Conservation (phyloP, 1,140 invertebrate genomes). For the Drosophila equinoxialis region DNA sequence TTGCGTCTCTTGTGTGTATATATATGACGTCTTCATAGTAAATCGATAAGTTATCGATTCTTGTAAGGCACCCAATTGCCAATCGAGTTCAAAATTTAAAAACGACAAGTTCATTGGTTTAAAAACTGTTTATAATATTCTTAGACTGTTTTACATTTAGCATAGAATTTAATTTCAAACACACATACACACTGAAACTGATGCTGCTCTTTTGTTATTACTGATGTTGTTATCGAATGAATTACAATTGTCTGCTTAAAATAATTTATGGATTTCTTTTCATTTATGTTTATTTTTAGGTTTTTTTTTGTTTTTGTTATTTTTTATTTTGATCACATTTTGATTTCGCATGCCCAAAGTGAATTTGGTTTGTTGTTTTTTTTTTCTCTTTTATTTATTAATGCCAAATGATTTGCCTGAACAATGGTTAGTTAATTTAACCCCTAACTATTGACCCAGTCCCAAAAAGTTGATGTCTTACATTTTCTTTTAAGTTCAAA, state of each 20-base stretch:
- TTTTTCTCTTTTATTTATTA: conserved; percentile 5
- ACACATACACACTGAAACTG: conserved; percentile 77
- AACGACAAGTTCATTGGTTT: conserved; percentile 47
- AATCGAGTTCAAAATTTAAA: conserved; percentile 16
- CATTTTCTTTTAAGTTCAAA: conserved; percentile 47
- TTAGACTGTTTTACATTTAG: conserved; percentile 76
- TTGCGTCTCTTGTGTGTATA: background rate
- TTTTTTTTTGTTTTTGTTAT: conserved; percentile 15
- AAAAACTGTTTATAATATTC: conserved; percentile 72
- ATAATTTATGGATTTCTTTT: conserved; percentile 60
- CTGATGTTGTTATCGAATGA: conserved; percentile 58
- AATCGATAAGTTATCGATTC: background rate
- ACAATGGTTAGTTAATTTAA: conserved; percentile 52
- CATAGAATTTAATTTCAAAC: conserved; percentile 72
- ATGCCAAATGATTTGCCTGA: conserved; percentile 77
- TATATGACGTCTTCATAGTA: background rate
- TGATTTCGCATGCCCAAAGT: conserved; percentile 79
- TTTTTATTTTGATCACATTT: conserved; percentile 75
- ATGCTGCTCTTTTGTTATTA: conserved; percentile 43
- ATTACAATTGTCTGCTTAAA: conserved; percentile 75
- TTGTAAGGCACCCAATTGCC: background rate
- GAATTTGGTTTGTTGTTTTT: conserved; percentile 64
- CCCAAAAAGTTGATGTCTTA: conserved; percentile 28
- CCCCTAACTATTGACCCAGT: conserved; percentile 31
- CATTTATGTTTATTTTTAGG: conserved; percentile 23